Evolutionary conservation across 1,140 invertebrate species (phyloP).

Genomic region (Drosophila truncata): DNA sequence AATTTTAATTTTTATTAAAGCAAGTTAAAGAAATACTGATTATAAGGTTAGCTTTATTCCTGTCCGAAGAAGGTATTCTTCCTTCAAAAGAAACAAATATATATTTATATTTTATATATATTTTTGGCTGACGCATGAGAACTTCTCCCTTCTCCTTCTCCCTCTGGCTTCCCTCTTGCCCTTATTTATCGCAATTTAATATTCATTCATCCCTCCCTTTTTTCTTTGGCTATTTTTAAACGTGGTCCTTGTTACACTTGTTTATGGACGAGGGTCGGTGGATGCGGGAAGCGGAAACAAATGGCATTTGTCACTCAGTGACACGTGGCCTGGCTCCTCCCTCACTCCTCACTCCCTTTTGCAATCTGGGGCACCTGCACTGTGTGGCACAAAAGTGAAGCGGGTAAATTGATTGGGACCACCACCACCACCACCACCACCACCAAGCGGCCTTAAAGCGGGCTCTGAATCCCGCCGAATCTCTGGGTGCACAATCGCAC

Average conservation of each 20-base stretch:
- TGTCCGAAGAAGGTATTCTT: no score
- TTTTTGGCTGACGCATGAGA: slow-evolving; percentile 13
- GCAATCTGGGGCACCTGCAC: slow-evolving; percentile 1
- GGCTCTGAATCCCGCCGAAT: background rate
- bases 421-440: no score
- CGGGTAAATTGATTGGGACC: slow-evolving; percentile 11
- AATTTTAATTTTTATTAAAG: no score
- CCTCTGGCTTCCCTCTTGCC: slow-evolving; percentile 15
- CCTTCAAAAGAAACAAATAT: no score
- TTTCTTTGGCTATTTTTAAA: slow-evolving; percentile 70
- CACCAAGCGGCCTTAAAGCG: background rate
- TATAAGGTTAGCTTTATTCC: no score
- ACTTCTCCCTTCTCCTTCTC: background rate
- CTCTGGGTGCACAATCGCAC: slow-evolving; percentile 2
- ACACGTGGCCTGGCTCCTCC: slow-evolving; percentile 23
- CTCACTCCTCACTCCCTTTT: background rate
- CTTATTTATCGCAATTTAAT: slow-evolving; percentile 74
- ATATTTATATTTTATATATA: background rate
- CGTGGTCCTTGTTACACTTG: slow-evolving; percentile 23
- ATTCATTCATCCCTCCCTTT: slow-evolving; percentile 69
- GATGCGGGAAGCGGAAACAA: background rate
- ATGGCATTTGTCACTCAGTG: slow-evolving; percentile 46
- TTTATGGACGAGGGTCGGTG: slow-evolving; percentile 5
- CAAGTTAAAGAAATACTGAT: no score
- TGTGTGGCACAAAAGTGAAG: background rate